phyloP scores from a whole-genome alignment of 2,797 vertebrate genomes.

The Acanthornis magna region DNA sequence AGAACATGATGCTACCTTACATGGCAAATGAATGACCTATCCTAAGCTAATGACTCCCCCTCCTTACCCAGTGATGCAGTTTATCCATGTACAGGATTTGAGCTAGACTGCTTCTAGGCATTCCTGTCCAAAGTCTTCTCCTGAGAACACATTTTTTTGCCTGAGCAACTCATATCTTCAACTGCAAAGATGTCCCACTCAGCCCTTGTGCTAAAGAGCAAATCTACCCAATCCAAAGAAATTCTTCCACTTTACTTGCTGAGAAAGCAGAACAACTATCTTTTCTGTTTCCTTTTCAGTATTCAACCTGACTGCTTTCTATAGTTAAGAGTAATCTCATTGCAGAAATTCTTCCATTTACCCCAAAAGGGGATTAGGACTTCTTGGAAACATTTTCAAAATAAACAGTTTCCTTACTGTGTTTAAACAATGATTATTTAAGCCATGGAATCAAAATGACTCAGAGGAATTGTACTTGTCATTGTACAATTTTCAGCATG shows the following conservation, averaged over 20 bases:
- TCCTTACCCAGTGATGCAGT: background rate
- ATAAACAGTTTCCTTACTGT: constrained; percentile 6
- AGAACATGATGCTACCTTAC: background rate
- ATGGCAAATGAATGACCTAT: background rate
- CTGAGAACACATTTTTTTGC: background rate
- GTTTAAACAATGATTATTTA: constrained; percentile 29
- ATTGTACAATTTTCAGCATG: constrained; percentile 25
- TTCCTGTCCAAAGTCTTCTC: background rate
- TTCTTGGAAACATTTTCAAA: constrained; percentile 30
- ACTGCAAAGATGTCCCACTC: background rate
- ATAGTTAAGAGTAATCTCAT: background rate
- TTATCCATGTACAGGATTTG: background rate
- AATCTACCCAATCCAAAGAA: background rate
- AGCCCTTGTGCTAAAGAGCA: background rate
- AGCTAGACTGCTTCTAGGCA: background rate
- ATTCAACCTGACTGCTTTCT: background rate
- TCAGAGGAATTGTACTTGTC: constrained; percentile 30
- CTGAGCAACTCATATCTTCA: background rate
- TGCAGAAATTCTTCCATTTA: constrained; percentile 1
- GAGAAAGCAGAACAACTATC: background rate
- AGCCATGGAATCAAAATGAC: constrained; percentile 16
- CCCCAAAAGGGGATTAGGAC: constrained; percentile 4
- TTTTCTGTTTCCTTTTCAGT: background rate
- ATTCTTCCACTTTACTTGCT: background rate
- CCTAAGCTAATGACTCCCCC: background rate